phyloP scores from a whole-genome alignment of 1,140 invertebrate genomes.

The Dolichoris vasculosae region DNA sequence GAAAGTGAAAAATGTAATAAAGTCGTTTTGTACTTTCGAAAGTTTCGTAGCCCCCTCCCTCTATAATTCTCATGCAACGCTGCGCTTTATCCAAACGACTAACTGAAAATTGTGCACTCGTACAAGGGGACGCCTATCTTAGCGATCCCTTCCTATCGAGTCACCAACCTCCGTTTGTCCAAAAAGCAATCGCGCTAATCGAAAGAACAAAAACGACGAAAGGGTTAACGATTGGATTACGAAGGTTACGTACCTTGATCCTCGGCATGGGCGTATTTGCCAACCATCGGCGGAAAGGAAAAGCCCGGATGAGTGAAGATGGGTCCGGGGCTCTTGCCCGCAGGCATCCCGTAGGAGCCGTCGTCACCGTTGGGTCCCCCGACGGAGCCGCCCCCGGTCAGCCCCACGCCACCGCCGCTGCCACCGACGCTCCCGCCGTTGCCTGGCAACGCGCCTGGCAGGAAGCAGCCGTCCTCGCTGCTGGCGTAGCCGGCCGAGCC shows the following conservation, averaged over 20 bases:
- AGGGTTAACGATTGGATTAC: not conserved
- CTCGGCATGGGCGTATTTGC: conserved; percentile 75
- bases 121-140: too few relatives aligned
- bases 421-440: conserved; percentile 73
- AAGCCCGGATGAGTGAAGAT: conserved; percentile 77
- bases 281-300: conserved; percentile 74
- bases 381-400: conserved; percentile 56
- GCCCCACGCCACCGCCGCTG: conserved; percentile 77
- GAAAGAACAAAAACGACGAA: not conserved
- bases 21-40: too few relatives aligned
- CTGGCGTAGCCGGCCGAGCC: conserved; percentile 85
- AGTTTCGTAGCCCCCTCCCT: too few relatives aligned
- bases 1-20: too few relatives aligned
- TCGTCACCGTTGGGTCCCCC: conserved; percentile 66
- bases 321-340: conserved; percentile 75
- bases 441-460: conserved; percentile 56
- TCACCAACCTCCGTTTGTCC: too few relatives aligned
- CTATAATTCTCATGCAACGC: too few relatives aligned
- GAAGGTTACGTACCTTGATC: conserved; percentile 74
- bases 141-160: too few relatives aligned
- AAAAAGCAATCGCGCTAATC: not conserved
- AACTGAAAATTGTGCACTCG: too few relatives aligned
- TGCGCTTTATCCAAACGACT: too few relatives aligned
- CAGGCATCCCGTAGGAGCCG: conserved; percentile 71
- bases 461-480: conserved; percentile 80